Base-by-base conservation (phyloP, 2,888 invertebrate species). In the Spilosoma lubricipeda region DNA sequence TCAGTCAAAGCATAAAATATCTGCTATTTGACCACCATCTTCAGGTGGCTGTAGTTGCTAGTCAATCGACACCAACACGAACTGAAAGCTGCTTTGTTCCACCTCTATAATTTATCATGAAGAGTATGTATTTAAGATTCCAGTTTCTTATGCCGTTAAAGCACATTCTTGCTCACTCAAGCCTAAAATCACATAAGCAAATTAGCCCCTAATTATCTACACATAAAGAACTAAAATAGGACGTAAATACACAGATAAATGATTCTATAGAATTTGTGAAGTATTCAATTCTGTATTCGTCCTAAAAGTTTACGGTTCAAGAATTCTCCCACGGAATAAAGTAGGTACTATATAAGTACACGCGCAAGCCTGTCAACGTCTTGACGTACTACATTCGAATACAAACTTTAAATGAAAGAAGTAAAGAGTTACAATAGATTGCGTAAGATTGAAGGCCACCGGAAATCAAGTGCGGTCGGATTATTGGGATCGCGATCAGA, bases 401-500 rank as follows among this genome's bases (percentile, higher is more conserved):
- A 82, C 83, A 74, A 82, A 79, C 81, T 84, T 83, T 89, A 85
- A 78, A 42, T 70, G 74, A 33, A 78, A 59, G 76, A 76, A 75
- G 52, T 76, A 85, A n/a, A 80, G 77, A 36, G 69, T 65, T 69
- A 80, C 63, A 76, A 71, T 81, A 56, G 76, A 42, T 74, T 80
- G 67, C 52, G 68, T 70, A 71, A 79, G 39, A 70, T 81, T 77
- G 80, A 85, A 85, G 82, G 85, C 82, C 82, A 75, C 80, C 83
- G 85, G 85, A 85, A 85, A 81, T 82, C 85, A 84, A 85, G 87
- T 90, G 90, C 87, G 90, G 90, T 91, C 89, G 90, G 90, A 93
- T 93, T 92, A 88, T 92, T 92, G 89, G 91, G 89, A 92, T 93
- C 90, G 93, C 94, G 91, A 93, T 91, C 88, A 84, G 86, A 89